Evolutionary conservation across 1,140 invertebrate species (phyloP).

Genomic region (Drosophila lini): DNA sequence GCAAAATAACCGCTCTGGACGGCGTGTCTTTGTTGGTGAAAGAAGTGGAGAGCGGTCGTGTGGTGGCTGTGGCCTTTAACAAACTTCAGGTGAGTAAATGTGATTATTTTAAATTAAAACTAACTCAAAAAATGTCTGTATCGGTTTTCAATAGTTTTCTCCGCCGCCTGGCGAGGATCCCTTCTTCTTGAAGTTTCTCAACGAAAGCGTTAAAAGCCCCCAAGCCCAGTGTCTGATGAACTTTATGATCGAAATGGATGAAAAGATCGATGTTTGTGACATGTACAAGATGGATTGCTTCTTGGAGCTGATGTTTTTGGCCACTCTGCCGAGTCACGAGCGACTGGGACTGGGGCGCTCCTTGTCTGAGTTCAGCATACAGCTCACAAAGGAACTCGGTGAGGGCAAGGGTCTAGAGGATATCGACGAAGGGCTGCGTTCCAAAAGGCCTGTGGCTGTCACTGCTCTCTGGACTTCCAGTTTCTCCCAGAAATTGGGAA

Average conservation of each 20-base stretch:
- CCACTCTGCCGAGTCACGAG: conserved; percentile 85
- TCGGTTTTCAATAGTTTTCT: conserved; percentile 49
- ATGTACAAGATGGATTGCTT: conserved; percentile 87
- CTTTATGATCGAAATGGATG: conserved; percentile 87
- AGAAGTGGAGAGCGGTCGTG: conserved; percentile 85
- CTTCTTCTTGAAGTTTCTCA: conserved; percentile 86
- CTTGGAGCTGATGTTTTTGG: conserved; percentile 89
- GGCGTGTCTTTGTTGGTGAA: conserved; percentile 88
- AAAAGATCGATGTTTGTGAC: conserved; percentile 86
- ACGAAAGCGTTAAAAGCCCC: conserved; percentile 85
- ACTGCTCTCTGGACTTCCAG: conserved; percentile 86
- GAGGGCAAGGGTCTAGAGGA: conserved; percentile 85
- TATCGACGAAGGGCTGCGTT: conserved; percentile 83
- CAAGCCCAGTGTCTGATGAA: conserved; percentile 86
- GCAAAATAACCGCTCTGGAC: conserved; percentile 86
- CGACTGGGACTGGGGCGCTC: conserved; percentile 85
- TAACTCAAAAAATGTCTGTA: background rate
- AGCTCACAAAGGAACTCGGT: conserved; percentile 85
- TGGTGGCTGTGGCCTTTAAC: conserved; percentile 87
- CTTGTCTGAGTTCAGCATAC: conserved; percentile 85
- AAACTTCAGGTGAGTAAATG: conserved; percentile 87
- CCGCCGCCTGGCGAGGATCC: conserved; percentile 84
- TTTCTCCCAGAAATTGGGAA: conserved; percentile 86
- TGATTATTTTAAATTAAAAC: background rate
- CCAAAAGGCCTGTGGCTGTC: conserved; percentile 85